Evolutionary conservation across 2,888 invertebrate genomes (phyloP).

Genomic region (Dexiosoma caninum): DNA sequence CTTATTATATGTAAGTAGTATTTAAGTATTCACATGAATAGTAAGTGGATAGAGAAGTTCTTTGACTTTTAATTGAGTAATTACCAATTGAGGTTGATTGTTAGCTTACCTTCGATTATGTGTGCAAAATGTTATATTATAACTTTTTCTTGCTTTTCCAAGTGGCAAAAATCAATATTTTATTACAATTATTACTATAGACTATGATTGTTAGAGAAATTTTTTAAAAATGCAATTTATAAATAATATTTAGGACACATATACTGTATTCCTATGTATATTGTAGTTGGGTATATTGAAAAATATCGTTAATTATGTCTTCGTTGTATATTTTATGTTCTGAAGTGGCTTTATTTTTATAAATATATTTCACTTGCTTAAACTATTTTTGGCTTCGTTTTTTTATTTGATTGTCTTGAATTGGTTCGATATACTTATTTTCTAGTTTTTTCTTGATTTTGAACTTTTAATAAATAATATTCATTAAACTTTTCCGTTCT

Average conservation of each 20-base stretch:
- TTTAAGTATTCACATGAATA: constrained; percentile 1
- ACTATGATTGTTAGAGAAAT: too few species aligned
- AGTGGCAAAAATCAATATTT: constrained; percentile 41
- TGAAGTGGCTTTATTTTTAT: neutral
- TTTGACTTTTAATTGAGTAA: constrained; percentile 32
- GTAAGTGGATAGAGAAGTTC: neutral
- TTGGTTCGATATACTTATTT: neutral
- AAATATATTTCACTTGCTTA: constrained; percentile 22
- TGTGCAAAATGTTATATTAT: neutral
- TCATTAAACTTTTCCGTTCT: constrained; percentile 12
- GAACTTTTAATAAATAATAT: constrained; percentile 12
- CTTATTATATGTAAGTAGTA: neutral
- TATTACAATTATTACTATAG: constrained; percentile 16
- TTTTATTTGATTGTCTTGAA: constrained; percentile 42
- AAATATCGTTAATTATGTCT: neutral
- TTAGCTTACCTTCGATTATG: neutral
- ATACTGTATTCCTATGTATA: too few species aligned
- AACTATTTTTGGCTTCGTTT: constrained; percentile 49
- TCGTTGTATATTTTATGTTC: neutral
- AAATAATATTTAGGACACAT: neutral
- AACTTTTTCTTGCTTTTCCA: neutral
- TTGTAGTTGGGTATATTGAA: too few species aligned
- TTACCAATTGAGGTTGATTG: constrained; percentile 4
- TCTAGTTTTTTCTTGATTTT: neutral
- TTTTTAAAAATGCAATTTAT: constrained; percentile 11